Evolutionary conservation across 2,888 invertebrate genomes (phyloP).

Genomic region (Himalopsyche japonica): DNA sequence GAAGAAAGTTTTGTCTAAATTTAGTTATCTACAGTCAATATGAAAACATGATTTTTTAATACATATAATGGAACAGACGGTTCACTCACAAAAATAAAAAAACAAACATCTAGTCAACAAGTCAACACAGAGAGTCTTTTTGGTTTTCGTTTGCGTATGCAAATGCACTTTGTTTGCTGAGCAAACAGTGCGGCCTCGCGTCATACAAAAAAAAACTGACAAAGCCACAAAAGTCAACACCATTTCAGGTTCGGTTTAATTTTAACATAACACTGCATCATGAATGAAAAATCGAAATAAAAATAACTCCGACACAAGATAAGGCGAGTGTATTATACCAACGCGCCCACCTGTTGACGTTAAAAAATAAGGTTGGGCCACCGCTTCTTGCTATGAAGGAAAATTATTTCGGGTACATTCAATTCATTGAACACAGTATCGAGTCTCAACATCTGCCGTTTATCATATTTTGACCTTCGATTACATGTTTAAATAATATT

Average conservation of each 20-base stretch:
- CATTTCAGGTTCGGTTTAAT: neutral
- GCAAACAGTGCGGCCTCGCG: constrained; percentile 9
- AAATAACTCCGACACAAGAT: neutral
- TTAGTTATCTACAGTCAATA: neutral
- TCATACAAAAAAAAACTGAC: neutral
- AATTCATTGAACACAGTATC: no score
- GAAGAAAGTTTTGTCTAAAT: neutral
- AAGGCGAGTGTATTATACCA: neutral
- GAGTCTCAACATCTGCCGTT: no score
- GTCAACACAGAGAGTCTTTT: neutral
- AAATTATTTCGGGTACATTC: no score
- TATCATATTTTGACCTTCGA: no score
- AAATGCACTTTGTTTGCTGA: constrained; percentile 22
- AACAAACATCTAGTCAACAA: neutral
- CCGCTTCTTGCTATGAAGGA: no score
- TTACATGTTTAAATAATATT: no score
- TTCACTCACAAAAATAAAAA: neutral
- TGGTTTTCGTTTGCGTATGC: constrained; percentile 14
- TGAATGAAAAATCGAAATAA: neutral
- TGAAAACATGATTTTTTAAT: neutral
- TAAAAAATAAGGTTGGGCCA: neutral
- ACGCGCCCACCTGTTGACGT: neutral
- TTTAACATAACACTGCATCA: neutral
- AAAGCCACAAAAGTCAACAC: neutral
- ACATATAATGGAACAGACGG: neutral